Conservation (phyloP, 2,888 invertebrate genomes). For the Andrena marginata region DNA sequence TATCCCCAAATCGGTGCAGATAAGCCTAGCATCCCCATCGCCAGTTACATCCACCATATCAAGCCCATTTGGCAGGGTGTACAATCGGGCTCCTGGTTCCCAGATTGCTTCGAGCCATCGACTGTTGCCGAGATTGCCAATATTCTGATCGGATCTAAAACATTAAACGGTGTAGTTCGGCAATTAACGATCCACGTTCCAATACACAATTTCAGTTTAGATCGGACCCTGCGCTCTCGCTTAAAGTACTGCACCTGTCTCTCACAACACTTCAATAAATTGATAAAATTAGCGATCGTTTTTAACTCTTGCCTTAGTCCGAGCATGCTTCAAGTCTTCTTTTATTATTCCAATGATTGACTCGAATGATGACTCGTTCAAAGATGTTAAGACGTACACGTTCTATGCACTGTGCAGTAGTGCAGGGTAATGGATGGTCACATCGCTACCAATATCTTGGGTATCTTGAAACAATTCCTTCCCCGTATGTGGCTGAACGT, state of each 20-base stretch:
- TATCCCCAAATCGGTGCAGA: slow-evolving; percentile 89
- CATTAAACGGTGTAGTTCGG: neutral
- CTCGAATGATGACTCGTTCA: no score
- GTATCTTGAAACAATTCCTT: neutral
- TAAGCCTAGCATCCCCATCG: slow-evolving; percentile 90
- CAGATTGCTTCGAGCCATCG: slow-evolving; percentile 91
- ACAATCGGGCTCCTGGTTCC: slow-evolving; percentile 89
- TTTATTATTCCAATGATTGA: neutral
- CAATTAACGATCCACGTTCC: no score
- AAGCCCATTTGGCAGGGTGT: slow-evolving; percentile 89
- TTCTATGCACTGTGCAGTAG: slow-evolving; percentile 6
- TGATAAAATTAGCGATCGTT: neutral
- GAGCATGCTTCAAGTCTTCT: slow-evolving; percentile 49
- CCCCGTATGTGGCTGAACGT: neutral
- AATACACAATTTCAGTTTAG: no score
- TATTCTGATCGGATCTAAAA: slow-evolving; percentile 69
- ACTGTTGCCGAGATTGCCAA: slow-evolving; percentile 70
- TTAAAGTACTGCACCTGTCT: no score
- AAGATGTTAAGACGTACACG: neutral
- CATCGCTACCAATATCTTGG: neutral
- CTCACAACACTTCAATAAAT: no score
- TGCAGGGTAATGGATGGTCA: slow-evolving; percentile 33
- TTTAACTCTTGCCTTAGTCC: slow-evolving; percentile 56
- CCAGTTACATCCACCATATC: slow-evolving; percentile 89
- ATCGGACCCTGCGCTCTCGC: no score